Evolutionary conservation across 2,888 invertebrate genomes (phyloP), one percentile per base, ranked within the genome.

Genomic region (Imbricaverruca yamaguchii): DNA sequence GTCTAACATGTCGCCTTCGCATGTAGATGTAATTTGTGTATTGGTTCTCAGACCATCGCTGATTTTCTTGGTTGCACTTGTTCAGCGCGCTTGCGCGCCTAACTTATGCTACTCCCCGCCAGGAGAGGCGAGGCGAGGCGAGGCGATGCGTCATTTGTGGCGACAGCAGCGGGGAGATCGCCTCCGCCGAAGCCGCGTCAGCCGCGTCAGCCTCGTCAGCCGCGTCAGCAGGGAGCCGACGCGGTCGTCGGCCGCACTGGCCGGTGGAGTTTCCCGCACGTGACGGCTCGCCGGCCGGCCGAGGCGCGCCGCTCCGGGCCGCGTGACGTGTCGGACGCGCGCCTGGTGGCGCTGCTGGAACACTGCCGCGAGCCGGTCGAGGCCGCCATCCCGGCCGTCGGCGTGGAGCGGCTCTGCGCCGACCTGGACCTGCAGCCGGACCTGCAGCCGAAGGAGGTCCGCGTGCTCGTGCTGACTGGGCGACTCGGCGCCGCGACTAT

Each of bases 401-500:
- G 97, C 80, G 94, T 97, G 85, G 96, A 96, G 88, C 92, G 92
- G 85, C 90, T 98, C 80, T 97, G 97, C 87, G 91, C 92, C 86
- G 97, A 98, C 89, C 89, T 97, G 83, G 93, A 94, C 86, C 91
- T 95, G 81, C 92, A 92, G 85, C 97, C 97, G 53, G 97, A 97
- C 88, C 91, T 95, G 81, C 92, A 92, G 85, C 97, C 97, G 53
- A 97, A 97, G 88, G 97, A 97, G 87, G 97, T 96, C 87, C 93
- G 94, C 88, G 94, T 97, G 83, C 89, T 97, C 85, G 92, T 97
- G 85, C 90, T 97, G 84, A 97, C 97, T 82, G 96, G 96, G 97
- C 94, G 95, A 88, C 90, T 97, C 86, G 93, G 94, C 88, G 96
- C 97, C 85, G 94, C 94, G 88, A 95, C 95, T 88, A 98, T 97